Evolutionary conservation across 2,113 vertebrate genomes (phyloP).

Genomic region (Ifrita kowaldi): DNA sequence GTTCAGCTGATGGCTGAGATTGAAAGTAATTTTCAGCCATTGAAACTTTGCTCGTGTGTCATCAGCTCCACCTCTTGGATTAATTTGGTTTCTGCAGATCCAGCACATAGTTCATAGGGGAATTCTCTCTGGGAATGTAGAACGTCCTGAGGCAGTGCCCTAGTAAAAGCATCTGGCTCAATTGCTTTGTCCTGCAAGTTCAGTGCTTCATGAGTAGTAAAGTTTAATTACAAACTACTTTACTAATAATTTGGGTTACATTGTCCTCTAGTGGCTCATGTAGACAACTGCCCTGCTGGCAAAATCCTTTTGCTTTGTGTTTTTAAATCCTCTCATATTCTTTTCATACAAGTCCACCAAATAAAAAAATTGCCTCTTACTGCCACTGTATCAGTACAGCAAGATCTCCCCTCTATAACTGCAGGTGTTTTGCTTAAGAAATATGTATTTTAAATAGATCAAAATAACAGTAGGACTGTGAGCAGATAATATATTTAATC

Average conservation of each 20-base stretch:
- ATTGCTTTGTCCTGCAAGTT: not conserved
- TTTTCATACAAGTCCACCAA: not conserved
- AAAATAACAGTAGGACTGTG: not conserved
- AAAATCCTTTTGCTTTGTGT: not conserved
- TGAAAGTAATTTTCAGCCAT: not conserved
- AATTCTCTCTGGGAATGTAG: not conserved
- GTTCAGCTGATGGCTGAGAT: not conserved
- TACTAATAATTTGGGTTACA: not conserved
- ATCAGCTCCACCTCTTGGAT: constrained; percentile 37
- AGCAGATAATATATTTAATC: not conserved
- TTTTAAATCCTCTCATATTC: not conserved
- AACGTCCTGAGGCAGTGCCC: not conserved
- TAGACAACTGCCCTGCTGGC: not conserved
- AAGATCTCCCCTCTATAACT: not conserved
- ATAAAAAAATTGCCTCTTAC: not conserved
- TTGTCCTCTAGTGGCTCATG: constrained; percentile 27
- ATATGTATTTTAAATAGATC: not conserved
- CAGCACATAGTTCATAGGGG: not conserved
- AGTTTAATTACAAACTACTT: not conserved
- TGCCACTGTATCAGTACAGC: not conserved
- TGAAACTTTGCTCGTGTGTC: not conserved
- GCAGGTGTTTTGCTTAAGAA: not conserved
- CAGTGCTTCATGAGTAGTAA: not conserved
- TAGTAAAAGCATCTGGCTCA: not conserved
- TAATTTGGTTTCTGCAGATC: not conserved